Conservation (phyloP, 2,888 invertebrate genomes). For the Mamestra brassicae region DNA sequence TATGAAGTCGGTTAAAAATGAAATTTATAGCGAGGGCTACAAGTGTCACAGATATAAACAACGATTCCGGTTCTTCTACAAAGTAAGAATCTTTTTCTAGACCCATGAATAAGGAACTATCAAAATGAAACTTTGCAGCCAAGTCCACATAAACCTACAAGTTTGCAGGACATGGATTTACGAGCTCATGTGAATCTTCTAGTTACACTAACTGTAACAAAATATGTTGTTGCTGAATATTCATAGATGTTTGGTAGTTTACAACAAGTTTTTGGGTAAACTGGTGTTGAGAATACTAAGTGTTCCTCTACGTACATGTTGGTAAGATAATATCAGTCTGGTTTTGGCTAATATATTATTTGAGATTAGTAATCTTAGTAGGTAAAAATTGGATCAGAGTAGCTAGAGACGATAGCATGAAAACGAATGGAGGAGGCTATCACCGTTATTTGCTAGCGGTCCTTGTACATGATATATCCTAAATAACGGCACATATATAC, state of each 20-base stretch:
- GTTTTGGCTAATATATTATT: no score
- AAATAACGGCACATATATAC: no score
- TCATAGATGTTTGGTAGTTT: constrained; percentile 42
- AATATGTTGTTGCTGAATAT: constrained; percentile 56
- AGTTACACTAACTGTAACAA: constrained; percentile 54
- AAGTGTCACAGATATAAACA: neutral
- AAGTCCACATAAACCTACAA: constrained; percentile 41
- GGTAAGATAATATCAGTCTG: constrained; percentile 1
- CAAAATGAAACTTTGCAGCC: constrained; percentile 48
- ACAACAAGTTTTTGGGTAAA: constrained; percentile 14
- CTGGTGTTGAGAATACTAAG: constrained; percentile 15
- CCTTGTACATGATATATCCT: no score
- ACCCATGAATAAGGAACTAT: constrained; percentile 19
- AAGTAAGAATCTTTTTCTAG: neutral
- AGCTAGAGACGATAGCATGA: no score
- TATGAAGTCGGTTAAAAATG: no score
- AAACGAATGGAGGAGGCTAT: no score
- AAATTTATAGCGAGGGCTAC: no score
- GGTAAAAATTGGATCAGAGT: no score
- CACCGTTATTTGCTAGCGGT: no score
- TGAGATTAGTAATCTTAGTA: no score
- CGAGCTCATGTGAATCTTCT: constrained; percentile 39
- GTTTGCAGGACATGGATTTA: constrained; percentile 50
- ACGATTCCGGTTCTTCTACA: neutral
- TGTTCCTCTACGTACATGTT: neutral